Evolutionary conservation across 2,888 invertebrate species (phyloP).

Genomic region (Lochmaea crataegi): DNA sequence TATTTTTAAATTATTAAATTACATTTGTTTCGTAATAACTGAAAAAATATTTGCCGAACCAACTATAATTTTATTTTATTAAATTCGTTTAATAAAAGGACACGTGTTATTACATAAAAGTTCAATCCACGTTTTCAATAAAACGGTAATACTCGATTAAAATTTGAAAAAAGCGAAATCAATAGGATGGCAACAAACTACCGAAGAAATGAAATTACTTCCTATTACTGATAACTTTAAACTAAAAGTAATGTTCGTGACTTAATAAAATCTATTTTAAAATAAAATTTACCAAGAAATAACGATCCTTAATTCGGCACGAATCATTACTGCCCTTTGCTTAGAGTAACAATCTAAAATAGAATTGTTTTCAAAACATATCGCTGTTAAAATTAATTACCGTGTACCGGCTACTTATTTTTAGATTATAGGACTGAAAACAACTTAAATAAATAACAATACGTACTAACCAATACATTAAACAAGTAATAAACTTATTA

Average conservation of each 20-base stretch:
- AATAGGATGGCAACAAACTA: not conserved
- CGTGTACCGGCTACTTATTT: slow-evolving; percentile 1
- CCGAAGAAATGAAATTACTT: not conserved
- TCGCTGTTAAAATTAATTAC: slow-evolving; percentile 7
- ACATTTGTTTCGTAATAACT: too few species aligned
- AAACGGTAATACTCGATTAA: not conserved
- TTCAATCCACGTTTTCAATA: not conserved
- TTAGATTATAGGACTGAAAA: not conserved
- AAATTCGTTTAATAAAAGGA: not conserved
- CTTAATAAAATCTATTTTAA: slow-evolving; percentile 5
- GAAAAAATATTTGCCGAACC: too few species aligned
- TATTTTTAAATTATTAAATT: too few species aligned
- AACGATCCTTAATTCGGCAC: not conserved
- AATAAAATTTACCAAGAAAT: not conserved
- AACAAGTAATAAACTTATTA: not conserved
- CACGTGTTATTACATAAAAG: not conserved
- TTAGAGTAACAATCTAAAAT: slow-evolving; percentile 5
- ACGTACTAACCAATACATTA: not conserved
- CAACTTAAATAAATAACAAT: not conserved
- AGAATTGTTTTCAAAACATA: slow-evolving; percentile 16
- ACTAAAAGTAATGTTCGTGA: not conserved
- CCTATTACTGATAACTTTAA: not conserved
- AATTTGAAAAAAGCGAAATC: not conserved
- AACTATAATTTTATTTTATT: not conserved
- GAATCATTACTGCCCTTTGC: slow-evolving; percentile 5